These are phyloP conservation scores for Acleris literana DNA, from an alignment of 2,888 invertebrate genomes.

Conservation along the genomic window DNA sequence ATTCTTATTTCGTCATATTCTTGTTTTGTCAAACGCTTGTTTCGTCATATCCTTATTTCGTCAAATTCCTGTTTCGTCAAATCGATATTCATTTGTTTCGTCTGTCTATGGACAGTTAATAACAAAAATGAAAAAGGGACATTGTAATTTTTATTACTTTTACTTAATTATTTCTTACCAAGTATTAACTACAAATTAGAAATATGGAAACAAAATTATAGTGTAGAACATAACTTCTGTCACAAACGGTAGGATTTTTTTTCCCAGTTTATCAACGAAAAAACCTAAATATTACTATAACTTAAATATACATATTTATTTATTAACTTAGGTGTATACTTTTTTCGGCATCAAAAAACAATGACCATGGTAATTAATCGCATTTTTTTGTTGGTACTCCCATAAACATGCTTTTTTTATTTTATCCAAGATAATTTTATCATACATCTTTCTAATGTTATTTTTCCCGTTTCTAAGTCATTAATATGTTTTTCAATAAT, in stretches of 20 bases:
- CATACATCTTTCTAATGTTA: slow-evolving; percentile 7
- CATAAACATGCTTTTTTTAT: not conserved
- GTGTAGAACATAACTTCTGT: too few species aligned
- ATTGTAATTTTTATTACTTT: slow-evolving; percentile 1
- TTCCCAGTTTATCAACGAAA: not conserved
- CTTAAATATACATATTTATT: not conserved
- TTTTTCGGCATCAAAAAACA: too few species aligned
- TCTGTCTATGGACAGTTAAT: not conserved
- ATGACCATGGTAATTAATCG: too few species aligned
- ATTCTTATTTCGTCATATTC: too few species aligned
- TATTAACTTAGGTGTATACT: too few species aligned
- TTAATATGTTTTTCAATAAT: slow-evolving; percentile 5
- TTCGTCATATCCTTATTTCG: too few species aligned
- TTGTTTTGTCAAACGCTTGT: too few species aligned
- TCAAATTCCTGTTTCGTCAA: not conserved
- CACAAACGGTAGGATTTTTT: too few species aligned
- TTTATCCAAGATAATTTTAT: slow-evolving; percentile 10
- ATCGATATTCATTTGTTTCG: slow-evolving; percentile 3
- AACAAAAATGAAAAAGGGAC: not conserved
- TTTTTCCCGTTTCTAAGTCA: slow-evolving; percentile 4
- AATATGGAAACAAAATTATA: too few species aligned
- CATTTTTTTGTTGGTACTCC: not conserved
- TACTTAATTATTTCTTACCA: too few species aligned
- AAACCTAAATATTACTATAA: slow-evolving; percentile 2
- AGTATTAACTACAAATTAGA: too few species aligned